Evolutionary conservation across 2,113 vertebrate species (phyloP), one percentile per base, ranked within the genome.

Genomic region (Stegastes partitus): DNA sequence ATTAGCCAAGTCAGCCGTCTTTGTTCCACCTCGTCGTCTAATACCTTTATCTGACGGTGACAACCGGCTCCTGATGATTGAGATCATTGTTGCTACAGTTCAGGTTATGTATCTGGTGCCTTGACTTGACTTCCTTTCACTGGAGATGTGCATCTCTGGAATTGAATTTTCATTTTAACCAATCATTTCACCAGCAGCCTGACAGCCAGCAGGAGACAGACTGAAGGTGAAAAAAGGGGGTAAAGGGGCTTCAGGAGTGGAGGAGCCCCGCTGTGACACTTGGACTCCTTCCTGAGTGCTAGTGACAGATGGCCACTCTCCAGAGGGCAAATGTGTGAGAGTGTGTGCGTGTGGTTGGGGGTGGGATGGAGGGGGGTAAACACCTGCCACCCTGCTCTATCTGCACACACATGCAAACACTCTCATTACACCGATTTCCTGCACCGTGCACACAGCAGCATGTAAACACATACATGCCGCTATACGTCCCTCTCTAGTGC

Each of bases 1-100:
- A 93, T 93, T 91, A 93, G 82, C 74, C 23, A 44, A 83, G 84
- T 90, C 82, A 90, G 84, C 85, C 84, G 53, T 87, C 86, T 85
- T 74, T 11, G 59, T 84, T 72, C 58, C 80, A 80, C 31, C 44
- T 54, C 58, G 14, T 42, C 8, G 4, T 50, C 76, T 83, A 85
- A 78, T 73, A 84, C 78, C 54, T 50, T 80, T 59, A 66, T 77
- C 70, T 84, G 82, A 68, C 1, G 18, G 57, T 5, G 37, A 1
- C 34, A 10, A 21, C 15, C 37, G 2, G 47, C 47, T 66, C 51
- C 63, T 53, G 39, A 42, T 4, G 14, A 42, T 15, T 15, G 39
- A 42, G 39, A 42, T 42, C 39, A 12, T 15, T 42, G 11, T 12
- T 42, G 3, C 39, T 42, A 2, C 39, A 42, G 39, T 34, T 34